phyloP scores from a whole-genome alignment of 1,140 invertebrate species.

The Pseudomyrmex pallidus region DNA sequence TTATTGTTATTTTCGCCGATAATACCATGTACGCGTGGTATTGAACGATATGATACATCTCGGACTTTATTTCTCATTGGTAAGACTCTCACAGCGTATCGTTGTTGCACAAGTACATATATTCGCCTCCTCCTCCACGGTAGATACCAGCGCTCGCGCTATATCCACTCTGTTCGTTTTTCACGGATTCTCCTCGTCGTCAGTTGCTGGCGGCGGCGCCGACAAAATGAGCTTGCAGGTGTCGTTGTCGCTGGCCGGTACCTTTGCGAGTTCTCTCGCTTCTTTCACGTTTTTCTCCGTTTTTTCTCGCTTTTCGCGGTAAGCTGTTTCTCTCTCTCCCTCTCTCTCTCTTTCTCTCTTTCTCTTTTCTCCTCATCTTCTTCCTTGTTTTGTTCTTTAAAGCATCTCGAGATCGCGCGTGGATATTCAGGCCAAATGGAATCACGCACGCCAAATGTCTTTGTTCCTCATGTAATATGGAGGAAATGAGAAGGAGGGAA shows the following conservation, averaged over 20 bases:
- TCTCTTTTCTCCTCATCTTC: background rate
- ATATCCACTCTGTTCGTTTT: slow-evolving; percentile 47
- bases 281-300: background rate
- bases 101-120: slow-evolving; percentile 10
- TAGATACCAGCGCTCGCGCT: background rate
- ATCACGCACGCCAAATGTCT: slow-evolving; percentile 68
- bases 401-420: slow-evolving; percentile 9
- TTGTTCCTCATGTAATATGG: slow-evolving; percentile 50
- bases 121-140: background rate
- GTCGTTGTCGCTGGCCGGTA: slow-evolving; percentile 19
- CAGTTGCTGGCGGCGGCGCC: slow-evolving; percentile 30
- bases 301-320: background rate
- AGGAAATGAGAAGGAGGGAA: background rate
- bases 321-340: background rate
- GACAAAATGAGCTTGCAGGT: slow-evolving; percentile 11
- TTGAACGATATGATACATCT: slow-evolving; percentile 25
- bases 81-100: background rate
- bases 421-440: slow-evolving; percentile 59
- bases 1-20: background rate
- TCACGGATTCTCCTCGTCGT: slow-evolving; percentile 24
- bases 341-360: background rate
- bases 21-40: background rate
- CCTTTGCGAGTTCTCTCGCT: slow-evolving; percentile 49
- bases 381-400: too few relatives aligned
- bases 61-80: slow-evolving; percentile 24